Evolutionary conservation across 2,888 invertebrate species (phyloP), one percentile per base, ranked within the genome.

Genomic region (Tachina fera): DNA sequence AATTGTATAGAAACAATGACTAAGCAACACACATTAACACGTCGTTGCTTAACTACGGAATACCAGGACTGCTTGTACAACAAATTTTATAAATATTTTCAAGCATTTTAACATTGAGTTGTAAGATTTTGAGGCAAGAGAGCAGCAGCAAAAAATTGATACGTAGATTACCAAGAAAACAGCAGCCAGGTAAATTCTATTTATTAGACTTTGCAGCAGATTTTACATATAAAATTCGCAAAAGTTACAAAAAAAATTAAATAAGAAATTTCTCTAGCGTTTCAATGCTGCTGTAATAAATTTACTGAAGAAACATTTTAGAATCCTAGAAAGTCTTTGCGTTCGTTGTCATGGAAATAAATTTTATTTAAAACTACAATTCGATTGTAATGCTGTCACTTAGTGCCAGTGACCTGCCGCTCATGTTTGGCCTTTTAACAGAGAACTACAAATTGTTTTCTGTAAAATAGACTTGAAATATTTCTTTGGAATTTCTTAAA

Each of bases 201-300:
- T 16, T 8, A n/a, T 16, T 68, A 0, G n/a, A n/a, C 19, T 43
- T n/a, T 22, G 16, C 19, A 41, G 19, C 39, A 41, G 60, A 16
- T 8, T 47, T 8, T 60, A 11, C n/a, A 41, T 16, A 13, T 68
- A 53, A 31, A 31, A 31, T 31, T 31, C 31, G 31, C 13, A 58
- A 58, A 58, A 49, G 3, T 49, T 14, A 10, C 31, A 5, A 2
- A 16, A 61, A 60, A 43, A 43, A 16, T 0, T 41, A 60, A n/a
- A 39, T 0, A 60, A n/a, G 10, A 39, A 60, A 41, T 39, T 70
- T 9, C n/a, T 70, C 16, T 51, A 9, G 19, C 10, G 9, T 56
- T 63, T 70, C 68, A 83, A 72, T 83, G 77, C 77, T 74, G 83
- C 1, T 70, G 65, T 72, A 83, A 83, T 86, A 83, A 86, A 86